These are phyloP conservation scores for Coelopa frigida DNA, from an alignment of 1,140 invertebrate genomes.

Conservation along the genomic window DNA sequence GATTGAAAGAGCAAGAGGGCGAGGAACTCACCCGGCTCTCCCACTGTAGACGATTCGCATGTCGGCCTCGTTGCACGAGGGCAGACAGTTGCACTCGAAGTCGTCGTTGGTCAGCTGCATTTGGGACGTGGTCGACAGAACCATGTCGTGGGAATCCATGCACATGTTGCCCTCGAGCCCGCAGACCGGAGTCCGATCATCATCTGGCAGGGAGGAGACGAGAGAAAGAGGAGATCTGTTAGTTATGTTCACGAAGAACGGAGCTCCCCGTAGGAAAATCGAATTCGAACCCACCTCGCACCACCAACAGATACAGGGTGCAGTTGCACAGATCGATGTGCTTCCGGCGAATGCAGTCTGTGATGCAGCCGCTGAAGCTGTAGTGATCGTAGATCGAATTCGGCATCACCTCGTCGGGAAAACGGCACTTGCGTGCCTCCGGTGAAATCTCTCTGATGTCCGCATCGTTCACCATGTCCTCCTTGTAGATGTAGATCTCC, in stretches of 20 bases:
- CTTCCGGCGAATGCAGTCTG: constrained; percentile 45
- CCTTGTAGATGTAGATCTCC: constrained; percentile 22
- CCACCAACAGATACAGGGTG: too few species aligned
- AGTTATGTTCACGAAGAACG: too few species aligned
- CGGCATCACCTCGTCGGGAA: constrained; percentile 45
- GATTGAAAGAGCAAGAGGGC: too few species aligned
- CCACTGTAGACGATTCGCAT: constrained; percentile 15
- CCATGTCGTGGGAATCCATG: too few species aligned
- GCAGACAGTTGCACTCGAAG: constrained; percentile 47
- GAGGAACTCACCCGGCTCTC: background rate
- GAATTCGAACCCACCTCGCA: too few species aligned
- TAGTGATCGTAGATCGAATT: constrained; percentile 46
- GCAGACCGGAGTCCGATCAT: too few species aligned
- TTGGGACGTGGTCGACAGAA: too few species aligned
- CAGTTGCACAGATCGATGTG: constrained; percentile 49
- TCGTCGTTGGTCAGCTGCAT: too few species aligned
- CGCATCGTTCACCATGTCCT: constrained; percentile 29
- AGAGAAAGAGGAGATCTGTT: too few species aligned
- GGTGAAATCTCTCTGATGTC: constrained; percentile 28
- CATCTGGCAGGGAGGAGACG: too few species aligned
- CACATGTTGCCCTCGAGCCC: too few species aligned
- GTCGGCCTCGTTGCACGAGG: constrained; percentile 51
- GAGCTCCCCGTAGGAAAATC: too few species aligned
- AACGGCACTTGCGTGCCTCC: constrained; percentile 46
- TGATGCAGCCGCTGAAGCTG: constrained; percentile 50